phyloP scores from a whole-genome alignment of 2,113 vertebrate species.

The Rostratula benghalensis region DNA sequence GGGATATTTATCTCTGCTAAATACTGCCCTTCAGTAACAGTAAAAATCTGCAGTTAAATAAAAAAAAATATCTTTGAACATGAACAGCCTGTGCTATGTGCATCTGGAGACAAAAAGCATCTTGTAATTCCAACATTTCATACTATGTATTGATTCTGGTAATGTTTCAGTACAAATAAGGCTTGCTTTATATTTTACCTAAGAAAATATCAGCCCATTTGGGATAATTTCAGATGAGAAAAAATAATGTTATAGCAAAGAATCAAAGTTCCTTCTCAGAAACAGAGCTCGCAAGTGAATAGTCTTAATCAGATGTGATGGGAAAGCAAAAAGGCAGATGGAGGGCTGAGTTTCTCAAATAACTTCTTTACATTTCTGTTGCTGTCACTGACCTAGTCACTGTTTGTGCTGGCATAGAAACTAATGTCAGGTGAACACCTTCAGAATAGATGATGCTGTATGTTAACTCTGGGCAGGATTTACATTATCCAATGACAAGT shows the following conservation, averaged over 20 bases:
- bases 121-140: not conserved
- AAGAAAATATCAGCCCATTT: not conserved
- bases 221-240: not conserved
- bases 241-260: not conserved
- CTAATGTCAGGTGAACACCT: not conserved
- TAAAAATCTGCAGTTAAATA: not conserved
- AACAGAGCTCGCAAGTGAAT: not conserved
- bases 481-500: not conserved
- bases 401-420: not conserved
- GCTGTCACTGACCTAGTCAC: not conserved
- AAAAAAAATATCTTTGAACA: not conserved
- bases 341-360: not conserved
- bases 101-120: not conserved
- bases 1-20: not conserved
- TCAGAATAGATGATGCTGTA: not conserved
- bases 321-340: conserved; percentile 13
- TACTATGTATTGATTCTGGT: not conserved
- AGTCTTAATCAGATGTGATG: not conserved
- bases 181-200: not conserved
- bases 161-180: not conserved
- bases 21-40: not conserved
- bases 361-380: not conserved
- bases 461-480: not conserved
- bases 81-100: fast-evolving
- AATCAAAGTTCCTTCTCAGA: not conserved